phyloP scores from a whole-genome alignment of 37 sponge, comb jelly and placozoan species.

The Hexactinellida sp. region DNA sequence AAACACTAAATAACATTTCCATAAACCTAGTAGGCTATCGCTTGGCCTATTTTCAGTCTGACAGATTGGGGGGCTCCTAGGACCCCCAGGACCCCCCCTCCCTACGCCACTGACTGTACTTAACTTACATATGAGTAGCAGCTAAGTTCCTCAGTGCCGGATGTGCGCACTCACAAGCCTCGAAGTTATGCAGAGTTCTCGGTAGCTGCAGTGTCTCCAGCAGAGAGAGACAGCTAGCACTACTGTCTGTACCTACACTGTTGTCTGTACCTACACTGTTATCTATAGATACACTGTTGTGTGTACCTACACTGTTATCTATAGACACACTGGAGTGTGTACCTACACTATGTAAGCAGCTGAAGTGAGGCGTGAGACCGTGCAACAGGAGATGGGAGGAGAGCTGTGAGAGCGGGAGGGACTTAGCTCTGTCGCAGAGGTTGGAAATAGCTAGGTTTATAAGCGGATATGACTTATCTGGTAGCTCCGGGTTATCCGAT shows the following conservation, averaged over 20 bases:
- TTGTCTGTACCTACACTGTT: not conserved
- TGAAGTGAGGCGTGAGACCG: not conserved
- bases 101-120: too few relatives aligned
- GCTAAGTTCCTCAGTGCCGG: not conserved
- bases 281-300: not conserved
- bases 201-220: not conserved
- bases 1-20: too few relatives aligned
- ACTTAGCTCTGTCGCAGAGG: not conserved
- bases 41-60: too few relatives aligned
- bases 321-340: too few relatives aligned
- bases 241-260: not conserved
- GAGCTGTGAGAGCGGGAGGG: not conserved
- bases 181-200: not conserved
- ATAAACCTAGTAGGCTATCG: too few relatives aligned
- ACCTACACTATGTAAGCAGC: too few relatives aligned
- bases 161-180: not conserved
- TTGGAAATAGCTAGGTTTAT: not conserved
- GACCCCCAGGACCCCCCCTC: too few relatives aligned
- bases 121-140: not conserved
- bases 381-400: not conserved
- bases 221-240: not conserved
- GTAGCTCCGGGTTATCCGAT: not conserved
- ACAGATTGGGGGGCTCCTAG: too few relatives aligned
- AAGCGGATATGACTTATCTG: not conserved
- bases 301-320: not conserved